Conservation (phyloP, 2,888 invertebrate species). For the Orchesellides sinensis region DNA sequence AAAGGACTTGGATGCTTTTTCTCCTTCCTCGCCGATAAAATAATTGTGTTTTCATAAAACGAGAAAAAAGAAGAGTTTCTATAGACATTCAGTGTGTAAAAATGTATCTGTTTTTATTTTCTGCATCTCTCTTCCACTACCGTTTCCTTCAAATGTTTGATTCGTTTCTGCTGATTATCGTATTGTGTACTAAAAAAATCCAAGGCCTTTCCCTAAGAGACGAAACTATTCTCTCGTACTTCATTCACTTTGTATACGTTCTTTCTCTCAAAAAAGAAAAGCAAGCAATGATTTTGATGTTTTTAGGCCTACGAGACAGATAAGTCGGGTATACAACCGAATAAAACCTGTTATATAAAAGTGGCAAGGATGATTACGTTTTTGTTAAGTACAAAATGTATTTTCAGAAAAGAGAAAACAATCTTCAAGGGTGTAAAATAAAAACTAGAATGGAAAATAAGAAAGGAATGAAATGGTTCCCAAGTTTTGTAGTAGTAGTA, state of each 20-base stretch:
- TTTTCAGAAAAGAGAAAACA: too few relatives aligned
- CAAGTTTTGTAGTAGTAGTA: conserved; percentile 2
- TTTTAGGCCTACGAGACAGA: background rate
- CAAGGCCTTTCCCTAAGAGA: background rate
- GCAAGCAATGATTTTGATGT: conserved; percentile 23
- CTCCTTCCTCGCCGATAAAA: background rate
- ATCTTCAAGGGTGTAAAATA: conserved; percentile 9
- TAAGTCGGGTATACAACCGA: background rate
- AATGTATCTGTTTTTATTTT: background rate
- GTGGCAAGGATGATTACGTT: conserved; percentile 37
- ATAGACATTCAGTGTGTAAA: background rate
- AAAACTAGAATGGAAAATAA: conserved; percentile 6
- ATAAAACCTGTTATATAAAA: too few relatives aligned
- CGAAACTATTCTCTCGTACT: conserved; percentile 1
- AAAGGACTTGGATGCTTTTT: background rate
- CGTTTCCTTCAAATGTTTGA: background rate
- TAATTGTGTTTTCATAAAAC: background rate
- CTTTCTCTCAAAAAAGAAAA: conserved; percentile 25
- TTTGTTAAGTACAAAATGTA: conserved; percentile 17
- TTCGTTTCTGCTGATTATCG: conserved; percentile 17
- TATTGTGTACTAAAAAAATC: background rate
- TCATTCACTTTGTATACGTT: conserved; percentile 4
- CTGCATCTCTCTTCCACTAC: background rate
- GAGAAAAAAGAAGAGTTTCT: too few relatives aligned
- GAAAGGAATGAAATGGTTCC: conserved; percentile 7